Conservation (phyloP, 2,888 invertebrate species). For the Priocnemis perturbator region DNA sequence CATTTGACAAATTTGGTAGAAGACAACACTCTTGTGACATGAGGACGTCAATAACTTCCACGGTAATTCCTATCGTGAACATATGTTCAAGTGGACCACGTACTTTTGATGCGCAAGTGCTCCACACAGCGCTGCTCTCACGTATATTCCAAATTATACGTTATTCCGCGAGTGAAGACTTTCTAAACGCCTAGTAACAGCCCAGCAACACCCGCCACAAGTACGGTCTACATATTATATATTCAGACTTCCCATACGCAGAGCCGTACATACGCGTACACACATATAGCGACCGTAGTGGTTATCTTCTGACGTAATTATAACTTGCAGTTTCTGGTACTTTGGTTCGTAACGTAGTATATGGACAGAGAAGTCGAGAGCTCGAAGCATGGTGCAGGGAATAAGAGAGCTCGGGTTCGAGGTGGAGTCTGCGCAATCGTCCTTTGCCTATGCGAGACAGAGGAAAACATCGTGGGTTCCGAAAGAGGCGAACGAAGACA, state of each 20-base stretch:
- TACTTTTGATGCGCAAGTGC: no score
- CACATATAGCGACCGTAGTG: slow-evolving; percentile 47
- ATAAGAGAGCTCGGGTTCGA: no score
- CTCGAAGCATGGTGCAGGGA: background rate
- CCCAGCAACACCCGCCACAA: background rate
- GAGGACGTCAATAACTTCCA: no score
- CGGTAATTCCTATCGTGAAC: no score
- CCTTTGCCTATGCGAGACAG: background rate
- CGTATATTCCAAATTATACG: no score
- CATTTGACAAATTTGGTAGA: no score
- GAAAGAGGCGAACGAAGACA: background rate
- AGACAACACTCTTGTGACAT: no score
- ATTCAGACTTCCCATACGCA: background rate
- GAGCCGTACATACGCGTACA: background rate
- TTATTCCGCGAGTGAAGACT: no score
- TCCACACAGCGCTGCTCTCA: no score
- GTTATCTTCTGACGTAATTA: slow-evolving; percentile 65
- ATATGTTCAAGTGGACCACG: no score
- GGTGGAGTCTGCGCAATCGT: no score
- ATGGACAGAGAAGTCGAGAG: background rate
- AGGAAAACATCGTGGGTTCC: background rate
- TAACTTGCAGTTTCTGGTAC: slow-evolving; percentile 60
- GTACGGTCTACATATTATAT: background rate
- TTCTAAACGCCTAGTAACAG: no score
- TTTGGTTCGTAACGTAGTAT: slow-evolving; percentile 36